A percentile compares a stretch with the other conserved stretches of the same genome.
Conservation (phyloP, 2,797 vertebrate species). For the Nothura maculosa region DNA sequence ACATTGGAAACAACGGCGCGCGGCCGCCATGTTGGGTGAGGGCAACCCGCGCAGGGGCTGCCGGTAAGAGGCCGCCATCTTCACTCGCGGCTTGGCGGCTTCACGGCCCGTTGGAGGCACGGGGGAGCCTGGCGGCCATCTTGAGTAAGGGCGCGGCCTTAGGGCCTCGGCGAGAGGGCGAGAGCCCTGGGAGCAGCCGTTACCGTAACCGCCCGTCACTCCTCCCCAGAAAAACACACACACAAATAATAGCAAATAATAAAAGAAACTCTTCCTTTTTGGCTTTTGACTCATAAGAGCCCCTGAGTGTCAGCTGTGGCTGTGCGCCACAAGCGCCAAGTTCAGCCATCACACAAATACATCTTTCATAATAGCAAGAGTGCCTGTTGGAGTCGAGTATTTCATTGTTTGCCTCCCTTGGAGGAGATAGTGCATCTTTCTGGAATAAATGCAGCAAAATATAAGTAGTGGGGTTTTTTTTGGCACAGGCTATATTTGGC, state of each 20-base stretch:
- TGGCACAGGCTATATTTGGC: background rate
- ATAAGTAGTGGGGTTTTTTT: background rate
- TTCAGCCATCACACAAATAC: background rate
- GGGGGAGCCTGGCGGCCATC: background rate
- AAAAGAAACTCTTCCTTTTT: background rate
- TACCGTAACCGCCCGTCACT: rapidly evolving
- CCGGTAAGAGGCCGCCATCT: background rate
- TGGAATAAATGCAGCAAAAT: background rate
- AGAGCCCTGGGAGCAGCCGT: rapidly evolving
- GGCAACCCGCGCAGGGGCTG: rapidly evolving
- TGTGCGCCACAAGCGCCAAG: background rate
- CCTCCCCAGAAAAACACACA: rapidly evolving
- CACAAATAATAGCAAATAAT: no score
- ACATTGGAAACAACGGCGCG: background rate
- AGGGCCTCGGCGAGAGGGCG: rapidly evolving
- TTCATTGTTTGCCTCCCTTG: background rate
- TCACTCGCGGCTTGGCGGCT: rapidly evolving
- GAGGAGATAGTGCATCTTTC: background rate
- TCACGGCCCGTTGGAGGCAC: rapidly evolving
- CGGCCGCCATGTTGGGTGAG: background rate
- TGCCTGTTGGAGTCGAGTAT: background rate
- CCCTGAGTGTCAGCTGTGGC: rapidly evolving
- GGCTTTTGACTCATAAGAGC: background rate
- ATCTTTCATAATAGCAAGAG: background rate
- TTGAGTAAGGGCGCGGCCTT: background rate